Conservation (phyloP, 1,140 invertebrate species). For the Ips nitidus region DNA sequence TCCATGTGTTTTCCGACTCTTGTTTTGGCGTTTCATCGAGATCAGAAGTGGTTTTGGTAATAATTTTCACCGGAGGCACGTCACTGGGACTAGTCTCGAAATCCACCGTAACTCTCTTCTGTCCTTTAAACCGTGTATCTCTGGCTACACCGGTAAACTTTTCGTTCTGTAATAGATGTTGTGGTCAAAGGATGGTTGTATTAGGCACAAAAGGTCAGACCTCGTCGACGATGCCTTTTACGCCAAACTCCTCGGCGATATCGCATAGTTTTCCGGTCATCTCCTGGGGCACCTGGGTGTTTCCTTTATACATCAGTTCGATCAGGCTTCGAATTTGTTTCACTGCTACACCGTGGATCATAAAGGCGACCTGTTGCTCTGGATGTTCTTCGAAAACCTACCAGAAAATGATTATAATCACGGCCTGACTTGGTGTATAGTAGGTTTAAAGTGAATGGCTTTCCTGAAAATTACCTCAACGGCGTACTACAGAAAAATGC, state of each 20-base stretch:
- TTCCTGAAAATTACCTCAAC: too few species aligned
- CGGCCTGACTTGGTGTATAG: too few species aligned
- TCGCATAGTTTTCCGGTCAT: constrained; percentile 37
- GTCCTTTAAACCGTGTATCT: constrained; percentile 41
- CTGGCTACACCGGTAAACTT: constrained; percentile 1
- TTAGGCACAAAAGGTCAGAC: not conserved
- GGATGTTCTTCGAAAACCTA: constrained; percentile 44
- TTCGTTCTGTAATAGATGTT: too few species aligned
- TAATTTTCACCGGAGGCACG: not conserved
- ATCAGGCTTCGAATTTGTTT: constrained; percentile 40
- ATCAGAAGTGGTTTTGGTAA: not conserved
- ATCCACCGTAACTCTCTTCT: constrained; percentile 44
- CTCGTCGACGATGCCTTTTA: constrained; percentile 39
- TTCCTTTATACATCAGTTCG: constrained; percentile 47
- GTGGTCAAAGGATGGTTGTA: too few species aligned
- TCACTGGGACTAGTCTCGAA: constrained; percentile 22
- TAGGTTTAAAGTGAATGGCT: too few species aligned
- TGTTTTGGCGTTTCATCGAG: too few species aligned
- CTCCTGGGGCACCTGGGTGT: constrained; percentile 41
- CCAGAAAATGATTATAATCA: not conserved
- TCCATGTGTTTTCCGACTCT: not conserved
- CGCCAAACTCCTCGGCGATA: constrained; percentile 44
- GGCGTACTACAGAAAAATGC: too few species aligned
- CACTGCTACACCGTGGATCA: constrained; percentile 40
- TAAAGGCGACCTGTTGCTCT: constrained; percentile 43